Conservation (phyloP, 2,888 invertebrate species). For the Temnothorax unifasciatus region DNA sequence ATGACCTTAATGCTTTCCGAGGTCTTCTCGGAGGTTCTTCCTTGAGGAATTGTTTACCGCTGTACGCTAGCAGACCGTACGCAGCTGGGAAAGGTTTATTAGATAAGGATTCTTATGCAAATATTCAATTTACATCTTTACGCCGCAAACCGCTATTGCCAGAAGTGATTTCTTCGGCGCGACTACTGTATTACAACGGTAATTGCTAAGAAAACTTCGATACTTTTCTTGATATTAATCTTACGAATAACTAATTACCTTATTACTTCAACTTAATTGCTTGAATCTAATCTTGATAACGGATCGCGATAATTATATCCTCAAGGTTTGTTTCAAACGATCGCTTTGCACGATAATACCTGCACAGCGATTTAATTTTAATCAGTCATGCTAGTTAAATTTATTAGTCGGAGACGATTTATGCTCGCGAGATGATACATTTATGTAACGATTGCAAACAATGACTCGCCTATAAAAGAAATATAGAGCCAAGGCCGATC, state of each 20-base stretch:
- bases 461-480: constrained; percentile 59
- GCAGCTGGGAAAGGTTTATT: constrained; percentile 2
- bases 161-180: constrained; percentile 2
- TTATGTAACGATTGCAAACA: constrained; percentile 50
- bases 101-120: constrained; percentile 16
- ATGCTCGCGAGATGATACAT: constrained; percentile 29
- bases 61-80: not conserved
- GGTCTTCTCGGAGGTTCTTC: not conserved
- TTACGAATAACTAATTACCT: not conserved
- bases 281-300: not conserved
- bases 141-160: not conserved
- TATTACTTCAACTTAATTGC: constrained; percentile 8
- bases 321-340: constrained; percentile 10
- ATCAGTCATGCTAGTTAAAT: not conserved
- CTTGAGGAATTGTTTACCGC: not conserved
- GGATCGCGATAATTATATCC: constrained; percentile 18
- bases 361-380: constrained; percentile 15
- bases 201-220: not conserved
- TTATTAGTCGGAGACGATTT: constrained; percentile 15
- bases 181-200: not conserved
- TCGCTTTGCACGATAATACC: not conserved
- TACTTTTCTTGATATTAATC: constrained; percentile 14
- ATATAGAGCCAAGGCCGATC: constrained; percentile 54
- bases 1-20: constrained; percentile 17
- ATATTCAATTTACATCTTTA: constrained; percentile 29